Percentiles rank a stretch among this genome's conserved stretches.
phyloP scores from a whole-genome alignment of 2,113 vertebrate species.

The Ptyas mucosa region DNA sequence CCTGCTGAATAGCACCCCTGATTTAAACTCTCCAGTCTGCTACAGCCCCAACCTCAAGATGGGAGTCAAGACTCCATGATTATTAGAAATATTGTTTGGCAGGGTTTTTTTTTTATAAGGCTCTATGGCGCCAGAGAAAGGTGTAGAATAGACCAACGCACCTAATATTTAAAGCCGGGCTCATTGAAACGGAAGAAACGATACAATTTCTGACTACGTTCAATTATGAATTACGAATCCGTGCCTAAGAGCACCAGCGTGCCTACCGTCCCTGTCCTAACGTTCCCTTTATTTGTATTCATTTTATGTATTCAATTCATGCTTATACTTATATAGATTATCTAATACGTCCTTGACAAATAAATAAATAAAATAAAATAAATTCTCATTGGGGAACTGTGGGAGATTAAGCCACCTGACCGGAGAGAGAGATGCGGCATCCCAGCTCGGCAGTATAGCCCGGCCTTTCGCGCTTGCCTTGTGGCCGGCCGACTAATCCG shows the following conservation, averaged over 20 bases:
- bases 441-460: background rate
- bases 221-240: too few species aligned
- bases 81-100: background rate
- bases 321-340: too few species aligned
- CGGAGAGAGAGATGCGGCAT: background rate
- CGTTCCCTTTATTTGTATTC: too few species aligned
- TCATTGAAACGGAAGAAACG: background rate
- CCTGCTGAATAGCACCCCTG: too few species aligned
- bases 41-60: background rate
- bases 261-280: too few species aligned
- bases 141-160: background rate
- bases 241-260: too few species aligned
- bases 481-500: background rate
- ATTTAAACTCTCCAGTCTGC: background rate
- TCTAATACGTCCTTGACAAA: too few species aligned
- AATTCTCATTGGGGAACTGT: background rate
- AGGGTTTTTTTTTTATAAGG: background rate
- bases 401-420: background rate
- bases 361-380: too few species aligned
- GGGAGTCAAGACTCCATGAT: background rate
- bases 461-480: background rate
- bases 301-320: too few species aligned
- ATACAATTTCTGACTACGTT: background rate
- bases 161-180: background rate
- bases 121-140: background rate